These are phyloP conservation scores for Ivindomyrus marchei DNA, from an alignment of 2,113 vertebrate species.

Conservation along the genomic window DNA sequence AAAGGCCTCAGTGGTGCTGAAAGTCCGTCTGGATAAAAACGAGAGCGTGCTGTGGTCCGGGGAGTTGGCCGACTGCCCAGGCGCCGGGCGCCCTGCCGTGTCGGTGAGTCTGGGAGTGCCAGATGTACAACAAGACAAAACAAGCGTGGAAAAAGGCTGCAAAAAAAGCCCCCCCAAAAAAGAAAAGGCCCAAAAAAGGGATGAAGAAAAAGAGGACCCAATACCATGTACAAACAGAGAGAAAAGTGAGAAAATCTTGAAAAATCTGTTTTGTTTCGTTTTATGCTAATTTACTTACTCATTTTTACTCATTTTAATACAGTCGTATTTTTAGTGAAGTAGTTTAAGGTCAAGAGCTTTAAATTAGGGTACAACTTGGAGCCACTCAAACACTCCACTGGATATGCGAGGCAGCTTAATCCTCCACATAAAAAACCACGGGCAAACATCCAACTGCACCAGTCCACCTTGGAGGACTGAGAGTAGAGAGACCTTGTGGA, in stretches of 20 bases:
- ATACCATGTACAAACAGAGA: background rate
- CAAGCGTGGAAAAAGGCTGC: background rate
- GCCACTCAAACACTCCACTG: background rate
- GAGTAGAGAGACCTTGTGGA: background rate
- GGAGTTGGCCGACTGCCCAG: conserved; percentile 28
- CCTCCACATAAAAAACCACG: background rate
- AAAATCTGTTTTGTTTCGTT: background rate
- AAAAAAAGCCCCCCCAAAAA: background rate
- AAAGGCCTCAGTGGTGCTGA: conserved; percentile 22
- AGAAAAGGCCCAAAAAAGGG: background rate
- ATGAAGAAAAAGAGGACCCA: background rate
- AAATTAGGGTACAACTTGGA: background rate
- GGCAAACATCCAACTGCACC: background rate
- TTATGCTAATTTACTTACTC: background rate
- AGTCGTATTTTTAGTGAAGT: background rate
- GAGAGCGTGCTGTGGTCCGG: conserved; percentile 22
- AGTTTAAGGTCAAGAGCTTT: background rate
- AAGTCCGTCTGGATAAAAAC: conserved; percentile 32
- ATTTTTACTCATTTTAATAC: background rate
- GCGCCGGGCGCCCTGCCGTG: conserved; percentile 9
- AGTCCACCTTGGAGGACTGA: background rate
- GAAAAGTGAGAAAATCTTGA: background rate
- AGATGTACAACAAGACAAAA: conserved; percentile 16
- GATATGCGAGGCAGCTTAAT: background rate
- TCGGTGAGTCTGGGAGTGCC: conserved; percentile 19